Evolutionary conservation across 2,888 invertebrate species (phyloP), one percentile per base, ranked within the genome.

Genomic region (Tanypteryx hageni): DNA sequence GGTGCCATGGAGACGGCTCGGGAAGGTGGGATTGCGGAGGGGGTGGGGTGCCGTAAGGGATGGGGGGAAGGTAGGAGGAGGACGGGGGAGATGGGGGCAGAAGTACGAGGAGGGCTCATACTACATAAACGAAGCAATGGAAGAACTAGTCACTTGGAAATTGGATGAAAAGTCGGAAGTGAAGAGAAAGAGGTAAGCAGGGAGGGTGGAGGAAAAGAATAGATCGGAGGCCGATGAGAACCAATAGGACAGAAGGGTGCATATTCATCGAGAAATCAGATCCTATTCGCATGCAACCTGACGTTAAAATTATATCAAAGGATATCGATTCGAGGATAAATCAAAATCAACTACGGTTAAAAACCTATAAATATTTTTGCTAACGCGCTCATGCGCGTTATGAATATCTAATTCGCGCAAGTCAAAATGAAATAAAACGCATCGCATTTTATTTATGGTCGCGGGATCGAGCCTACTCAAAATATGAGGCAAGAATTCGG

Each of bases 321-420:
- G 76, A 68, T 3, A 22, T 18, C 1, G 68, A 22, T 22, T 68
- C 68, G 68, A 68, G 18, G n/a, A 10, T 68, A 22, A 76, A 76
- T 76, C 76, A 13, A 27, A 76, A 76, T 76, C 76, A 22, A 76
- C 44, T 44, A 3, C 44, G 5, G 44, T 44, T 44, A 44, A 44
- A 27, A 76, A 22, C 22, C 76, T 76, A 76, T 76, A 76, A 76
- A 76, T 76, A 27, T 76, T 76, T 44, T 76, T 76, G 22, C 27
- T 76, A 22, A 76, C 76, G 76, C 27, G 76, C 44, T 44, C 44
- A 44, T 44, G 44, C 44, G 44, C 44, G 44, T 44, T 44, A 5
- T 44, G 44, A 44, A 44, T 44, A 44, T 44, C 1, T 44, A 5
- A 44, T 44, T 44, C 44, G 44, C 5, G 44, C 5, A 44, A 44